Percentiles rank a stretch among this genome's conserved stretches.
phyloP scores from a whole-genome alignment of 2,113 vertebrate genomes.

The Camelus bactrianus region DNA sequence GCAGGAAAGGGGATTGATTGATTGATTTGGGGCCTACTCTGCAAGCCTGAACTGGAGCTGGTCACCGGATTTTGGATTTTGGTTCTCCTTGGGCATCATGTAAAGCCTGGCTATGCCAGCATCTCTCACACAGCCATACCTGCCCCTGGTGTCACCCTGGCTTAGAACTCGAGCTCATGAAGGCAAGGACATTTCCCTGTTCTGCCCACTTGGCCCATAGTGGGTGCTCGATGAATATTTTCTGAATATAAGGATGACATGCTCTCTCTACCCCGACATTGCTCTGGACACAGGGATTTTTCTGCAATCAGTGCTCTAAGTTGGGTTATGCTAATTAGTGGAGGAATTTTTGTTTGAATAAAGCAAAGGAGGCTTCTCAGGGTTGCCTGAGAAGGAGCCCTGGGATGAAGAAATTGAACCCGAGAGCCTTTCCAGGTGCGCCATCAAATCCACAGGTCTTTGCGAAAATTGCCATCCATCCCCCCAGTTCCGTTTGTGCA shows the following conservation, averaged over 20 bases:
- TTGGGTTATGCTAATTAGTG: neutral
- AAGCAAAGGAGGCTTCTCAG: neutral
- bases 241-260: neutral
- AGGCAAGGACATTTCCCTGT: no score
- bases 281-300: neutral
- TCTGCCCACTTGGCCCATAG: neutral
- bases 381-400: neutral
- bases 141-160: neutral
- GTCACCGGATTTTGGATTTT: accelerated
- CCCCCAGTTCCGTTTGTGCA: neutral
- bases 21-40: neutral
- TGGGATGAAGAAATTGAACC: no score
- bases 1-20: neutral
- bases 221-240: neutral
- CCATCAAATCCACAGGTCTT: neutral
- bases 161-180: neutral
- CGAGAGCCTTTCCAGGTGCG: neutral
- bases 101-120: accelerated
- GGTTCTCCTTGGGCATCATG: neutral
- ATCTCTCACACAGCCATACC: accelerated
- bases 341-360: neutral
- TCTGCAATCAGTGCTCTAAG: neutral
- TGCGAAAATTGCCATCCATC: neutral
- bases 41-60: neutral
- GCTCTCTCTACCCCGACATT: accelerated